Base-by-base conservation (phyloP, 2,888 invertebrate species). In the Odontothrips loti region DNA sequence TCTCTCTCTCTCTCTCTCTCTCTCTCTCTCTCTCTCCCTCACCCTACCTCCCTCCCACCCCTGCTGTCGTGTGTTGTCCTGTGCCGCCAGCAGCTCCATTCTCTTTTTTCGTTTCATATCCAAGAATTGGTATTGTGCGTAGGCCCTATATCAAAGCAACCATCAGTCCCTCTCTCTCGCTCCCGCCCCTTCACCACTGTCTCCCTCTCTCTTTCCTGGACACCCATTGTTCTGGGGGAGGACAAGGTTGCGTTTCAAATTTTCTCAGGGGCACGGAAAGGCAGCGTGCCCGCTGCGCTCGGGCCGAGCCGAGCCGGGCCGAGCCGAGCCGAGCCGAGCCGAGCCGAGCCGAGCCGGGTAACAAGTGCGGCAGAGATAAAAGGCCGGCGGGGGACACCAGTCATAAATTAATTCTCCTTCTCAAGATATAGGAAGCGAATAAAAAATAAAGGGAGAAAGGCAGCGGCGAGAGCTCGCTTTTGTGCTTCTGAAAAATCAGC, bases 31-130 rank as follows among this genome's bases (percentile, higher is more conserved):
- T 43, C 34, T 43, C 34, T 43, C 34, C 6, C 34, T 43, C 34
- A 4, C 34, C 34, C 34, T 43, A 2, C 34, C 34, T 43, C 34
- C 6, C 34, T 43, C 34, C 58, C 58, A 17, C 58, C 34, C 34
- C 34, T 43, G 34, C 34, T 43, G 34, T 43, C 34, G 34, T 43
- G 34, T 43, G 34, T 43, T 43, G 34, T 43, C 34, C 34, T 43
- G 34, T 2, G 34, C 34, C 34, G 34, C 34, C 34, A 43, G 34
- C 58, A 20, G 58, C 58, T 3, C 51, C 20, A 15, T 58, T 58
- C n/a, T 58, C n/a, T 58, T 12, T 58, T 75, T 75, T 75, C 68
- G 68, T 75, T 75, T 75, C 68, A 75, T 75, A 75, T 75, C 68
- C 68, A 75, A 75, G 68, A 75, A 75, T 23, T 75, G 68, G 68